phyloP scores from a whole-genome alignment of 2,113 vertebrate species.

The Campylomormyrus numenius region DNA sequence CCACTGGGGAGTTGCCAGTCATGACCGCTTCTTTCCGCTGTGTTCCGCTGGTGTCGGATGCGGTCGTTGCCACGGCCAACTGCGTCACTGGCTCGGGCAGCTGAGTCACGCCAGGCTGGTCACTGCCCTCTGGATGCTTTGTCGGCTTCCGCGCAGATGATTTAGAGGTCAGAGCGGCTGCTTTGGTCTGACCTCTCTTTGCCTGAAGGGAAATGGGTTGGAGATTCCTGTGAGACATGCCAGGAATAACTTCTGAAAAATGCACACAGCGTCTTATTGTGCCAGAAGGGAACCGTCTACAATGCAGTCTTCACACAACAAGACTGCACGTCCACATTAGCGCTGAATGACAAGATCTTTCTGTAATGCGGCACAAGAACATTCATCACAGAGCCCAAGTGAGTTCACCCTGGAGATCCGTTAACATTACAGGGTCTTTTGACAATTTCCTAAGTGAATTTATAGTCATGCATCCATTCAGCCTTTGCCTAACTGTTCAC shows the following conservation, averaged over 20 bases:
- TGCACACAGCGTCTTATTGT: not conserved
- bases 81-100: constrained; percentile 65
- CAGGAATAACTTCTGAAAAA: not conserved
- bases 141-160: not conserved
- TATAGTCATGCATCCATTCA: too few species aligned
- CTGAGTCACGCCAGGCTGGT: constrained; percentile 36
- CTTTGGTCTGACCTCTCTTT: constrained; percentile 9
- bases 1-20: constrained; percentile 48
- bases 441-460: too few species aligned
- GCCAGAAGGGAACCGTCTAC: not conserved
- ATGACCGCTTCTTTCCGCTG: constrained; percentile 67
- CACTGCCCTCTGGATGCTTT: not conserved
- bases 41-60: not conserved
- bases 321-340: not conserved
- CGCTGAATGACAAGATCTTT: not conserved
- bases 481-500: too few species aligned
- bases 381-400: not conserved
- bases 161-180: not conserved
- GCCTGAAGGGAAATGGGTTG: not conserved
- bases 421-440: not conserved
- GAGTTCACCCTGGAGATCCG: not conserved
- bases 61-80: constrained; percentile 55
- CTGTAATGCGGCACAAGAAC: not conserved
- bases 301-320: not conserved
- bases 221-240: not conserved